Evolutionary conservation across 2,797 vertebrate genomes (phyloP).

Genomic region (Micromesistius poutassou): DNA sequence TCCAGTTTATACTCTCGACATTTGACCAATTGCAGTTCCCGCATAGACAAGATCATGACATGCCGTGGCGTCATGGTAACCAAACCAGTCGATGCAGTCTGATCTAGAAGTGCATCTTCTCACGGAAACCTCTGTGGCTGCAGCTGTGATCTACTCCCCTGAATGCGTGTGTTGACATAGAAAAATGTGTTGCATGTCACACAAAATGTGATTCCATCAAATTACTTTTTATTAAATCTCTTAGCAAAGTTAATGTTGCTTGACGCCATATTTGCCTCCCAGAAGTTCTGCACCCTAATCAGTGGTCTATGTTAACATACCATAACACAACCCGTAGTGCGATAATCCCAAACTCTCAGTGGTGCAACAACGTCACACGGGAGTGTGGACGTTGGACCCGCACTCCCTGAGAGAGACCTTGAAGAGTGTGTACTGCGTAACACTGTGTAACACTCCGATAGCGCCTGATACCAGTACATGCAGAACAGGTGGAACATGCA

Average conservation of each 20-base stretch:
- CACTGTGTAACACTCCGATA: not conserved
- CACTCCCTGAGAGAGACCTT: not conserved
- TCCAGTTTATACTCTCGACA: too few relatives aligned
- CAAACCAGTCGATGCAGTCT: slow-evolving; percentile 25
- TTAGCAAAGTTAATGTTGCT: not conserved
- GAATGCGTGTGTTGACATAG: not conserved
- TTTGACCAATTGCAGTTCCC: too few relatives aligned
- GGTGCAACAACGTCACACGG: too few relatives aligned
- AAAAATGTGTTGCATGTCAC: not conserved
- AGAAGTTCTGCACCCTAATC: not conserved
- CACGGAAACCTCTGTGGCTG: not conserved
- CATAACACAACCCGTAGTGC: too few relatives aligned
- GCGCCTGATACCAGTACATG: not conserved
- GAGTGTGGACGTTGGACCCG: not conserved
- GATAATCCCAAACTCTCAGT: not conserved
- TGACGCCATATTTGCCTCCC: not conserved
- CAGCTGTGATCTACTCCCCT: not conserved
- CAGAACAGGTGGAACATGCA: not conserved
- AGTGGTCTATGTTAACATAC: not conserved
- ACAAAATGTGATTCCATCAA: not conserved
- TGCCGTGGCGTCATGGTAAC: slow-evolving; percentile 7
- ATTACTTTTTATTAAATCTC: not conserved
- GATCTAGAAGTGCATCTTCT: not conserved
- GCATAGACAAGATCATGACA: not conserved
- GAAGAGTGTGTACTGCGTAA: not conserved